Evolutionary conservation across 2,888 invertebrate genomes (phyloP).

Genomic region (Erannis defoliaria): DNA sequence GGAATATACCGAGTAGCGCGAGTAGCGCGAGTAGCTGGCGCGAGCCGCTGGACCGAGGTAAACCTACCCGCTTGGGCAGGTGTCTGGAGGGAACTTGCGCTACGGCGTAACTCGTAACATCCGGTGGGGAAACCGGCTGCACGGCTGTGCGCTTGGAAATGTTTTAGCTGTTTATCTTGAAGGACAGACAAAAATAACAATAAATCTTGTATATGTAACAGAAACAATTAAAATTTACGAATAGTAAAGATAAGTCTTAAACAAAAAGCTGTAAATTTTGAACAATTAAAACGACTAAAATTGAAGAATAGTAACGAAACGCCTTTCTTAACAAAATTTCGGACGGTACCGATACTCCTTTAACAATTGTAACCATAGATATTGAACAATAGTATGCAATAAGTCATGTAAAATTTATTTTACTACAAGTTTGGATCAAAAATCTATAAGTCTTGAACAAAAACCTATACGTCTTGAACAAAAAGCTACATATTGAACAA

Average conservation of each 20-base stretch:
- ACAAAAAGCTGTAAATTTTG: too few relatives aligned
- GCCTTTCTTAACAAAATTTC: neutral
- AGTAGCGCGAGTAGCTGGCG: slow-evolving; percentile 29
- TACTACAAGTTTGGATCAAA: too few relatives aligned
- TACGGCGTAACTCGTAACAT: slow-evolving; percentile 7
- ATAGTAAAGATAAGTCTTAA: neutral
- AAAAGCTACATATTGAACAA: too few relatives aligned
- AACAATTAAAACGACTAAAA: neutral
- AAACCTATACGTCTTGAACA: too few relatives aligned
- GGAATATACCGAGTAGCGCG: slow-evolving; percentile 39
- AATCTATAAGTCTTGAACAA: neutral
- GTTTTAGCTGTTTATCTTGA: slow-evolving; percentile 5
- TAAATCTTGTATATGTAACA: neutral
- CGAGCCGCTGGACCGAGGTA: slow-evolving; percentile 28
- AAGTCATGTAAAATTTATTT: too few relatives aligned
- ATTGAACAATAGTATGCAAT: neutral
- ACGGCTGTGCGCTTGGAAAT: slow-evolving; percentile 11
- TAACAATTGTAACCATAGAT: neutral
- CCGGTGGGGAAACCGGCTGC: neutral
- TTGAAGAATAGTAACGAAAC: neutral
- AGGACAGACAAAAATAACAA: neutral
- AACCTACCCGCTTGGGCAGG: slow-evolving; percentile 35
- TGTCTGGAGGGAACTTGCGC: slow-evolving; percentile 25
- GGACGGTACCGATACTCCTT: neutral
- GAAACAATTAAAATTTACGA: too few relatives aligned